phyloP scores from a whole-genome alignment of 2,888 invertebrate genomes.

The Quadroppia sp. region DNA sequence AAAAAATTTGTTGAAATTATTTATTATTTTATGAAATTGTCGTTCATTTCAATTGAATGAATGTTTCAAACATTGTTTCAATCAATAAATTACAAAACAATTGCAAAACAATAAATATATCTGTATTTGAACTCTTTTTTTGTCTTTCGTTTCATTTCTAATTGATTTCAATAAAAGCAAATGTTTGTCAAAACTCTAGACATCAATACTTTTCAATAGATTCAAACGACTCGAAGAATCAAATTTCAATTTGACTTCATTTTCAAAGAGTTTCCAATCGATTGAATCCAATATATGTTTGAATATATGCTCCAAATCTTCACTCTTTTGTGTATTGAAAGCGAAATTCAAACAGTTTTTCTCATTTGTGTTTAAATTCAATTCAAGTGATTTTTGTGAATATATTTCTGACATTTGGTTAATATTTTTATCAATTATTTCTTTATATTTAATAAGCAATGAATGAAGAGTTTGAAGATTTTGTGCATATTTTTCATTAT shows the following conservation, averaged over 20 bases:
- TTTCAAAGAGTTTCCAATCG: constrained; percentile 1
- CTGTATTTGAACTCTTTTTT: too few relatives aligned
- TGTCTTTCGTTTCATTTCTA: too few relatives aligned
- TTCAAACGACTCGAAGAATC: constrained; percentile 5
- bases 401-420: too few relatives aligned
- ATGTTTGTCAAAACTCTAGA: too few relatives aligned
- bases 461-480: not conserved
- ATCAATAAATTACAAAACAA: too few relatives aligned
- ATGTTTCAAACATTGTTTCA: too few relatives aligned
- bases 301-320: not conserved
- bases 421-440: constrained; percentile 1
- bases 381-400: not conserved
- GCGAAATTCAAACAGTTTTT: not conserved
- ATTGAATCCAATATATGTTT: constrained; percentile 10
- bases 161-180: too few relatives aligned
- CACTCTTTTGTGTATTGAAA: not conserved
- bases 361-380: not conserved
- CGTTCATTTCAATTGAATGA: too few relatives aligned
- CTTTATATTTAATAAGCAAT: not conserved
- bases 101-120: too few relatives aligned
- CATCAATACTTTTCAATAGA: too few relatives aligned
- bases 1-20: not conserved
- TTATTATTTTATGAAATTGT: too few relatives aligned
- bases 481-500: not conserved
- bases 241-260: constrained; percentile 12